Evolutionary conservation across 2,888 invertebrate genomes (phyloP), one percentile per base, ranked within the genome.

Genomic region (Lasioglossum morio): DNA sequence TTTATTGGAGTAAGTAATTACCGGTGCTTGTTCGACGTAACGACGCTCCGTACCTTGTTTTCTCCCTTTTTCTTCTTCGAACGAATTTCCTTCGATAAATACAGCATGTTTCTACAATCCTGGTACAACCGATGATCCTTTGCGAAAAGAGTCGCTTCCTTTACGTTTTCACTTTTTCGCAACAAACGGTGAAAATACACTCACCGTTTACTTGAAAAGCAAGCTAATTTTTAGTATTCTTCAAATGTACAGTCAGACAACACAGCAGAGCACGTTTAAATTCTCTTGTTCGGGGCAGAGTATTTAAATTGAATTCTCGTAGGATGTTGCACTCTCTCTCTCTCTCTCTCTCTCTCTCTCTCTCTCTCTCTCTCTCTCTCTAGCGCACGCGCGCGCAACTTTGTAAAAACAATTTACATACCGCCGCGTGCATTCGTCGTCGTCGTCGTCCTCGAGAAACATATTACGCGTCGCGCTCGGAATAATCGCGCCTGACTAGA

Each of bases 1-100:
- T 86, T 81, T 79, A 79, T 79, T 76, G 77, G 60, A 46, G 79
- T 85, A 77, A 78, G 79, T 85, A 86, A 86, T 86, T 86, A 85
- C 53, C 72, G 72, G 63, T 66, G 57, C 37, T 73, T n/a, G 30
- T 37, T 46, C 73, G 73, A 46, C 46, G 48, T 48, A 74, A 74
- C 74, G 30, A 53, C 53, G 74, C 37, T 37, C 34, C 60, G 27
- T 60, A 23, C 37, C 53, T 37, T n/a, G 40, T 53, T 70, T 37
- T 34, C 60, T 60, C 4, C 60, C 27, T 27, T 60, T 60, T 60
- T 27, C 60, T 72, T 57, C 19, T 4, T 37, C 69, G 23, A 69
- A 37, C 69, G 37, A 69, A 69, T 34, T 23, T 69, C 34, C 69
- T 69, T 8, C 34, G 19, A 69, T 12, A 69, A 60, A 60, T 60